phyloP scores from a whole-genome alignment of 1,140 invertebrate genomes.

The Drosophila novamexicana region DNA sequence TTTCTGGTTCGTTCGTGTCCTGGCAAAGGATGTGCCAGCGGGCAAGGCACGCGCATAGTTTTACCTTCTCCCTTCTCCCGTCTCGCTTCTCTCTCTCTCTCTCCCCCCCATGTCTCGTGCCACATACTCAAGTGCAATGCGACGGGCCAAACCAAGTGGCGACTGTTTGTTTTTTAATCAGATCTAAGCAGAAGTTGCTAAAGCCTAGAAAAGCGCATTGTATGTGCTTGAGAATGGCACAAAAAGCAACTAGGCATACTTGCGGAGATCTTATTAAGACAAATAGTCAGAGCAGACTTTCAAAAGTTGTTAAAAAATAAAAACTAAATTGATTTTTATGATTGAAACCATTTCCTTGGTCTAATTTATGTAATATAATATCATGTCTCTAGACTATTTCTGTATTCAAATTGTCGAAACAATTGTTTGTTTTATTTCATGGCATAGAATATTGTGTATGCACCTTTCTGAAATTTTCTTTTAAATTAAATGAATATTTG shows the following conservation, averaged over 20 bases:
- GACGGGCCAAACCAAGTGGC: slow-evolving; percentile 51
- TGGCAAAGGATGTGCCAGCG: slow-evolving; percentile 58
- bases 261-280: neutral
- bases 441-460: too few species aligned
- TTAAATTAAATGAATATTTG: too few species aligned
- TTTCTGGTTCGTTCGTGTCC: slow-evolving; percentile 43
- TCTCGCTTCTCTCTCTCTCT: neutral
- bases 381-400: too few species aligned
- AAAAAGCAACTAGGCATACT: neutral
- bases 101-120: slow-evolving; percentile 53
- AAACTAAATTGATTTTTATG: too few species aligned
- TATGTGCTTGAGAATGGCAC: neutral
- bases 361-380: too few species aligned
- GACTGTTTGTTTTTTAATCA: slow-evolving; percentile 29
- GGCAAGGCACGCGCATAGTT: slow-evolving; percentile 60
- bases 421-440: too few species aligned
- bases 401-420: too few species aligned
- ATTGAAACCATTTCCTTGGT: too few species aligned
- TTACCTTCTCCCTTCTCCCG: neutral
- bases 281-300: too few species aligned
- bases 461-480: too few species aligned
- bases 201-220: slow-evolving; percentile 5
- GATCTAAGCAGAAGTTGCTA: slow-evolving; percentile 9
- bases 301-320: too few species aligned
- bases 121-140: slow-evolving; percentile 61